Evolutionary conservation across 2,888 invertebrate genomes (phyloP), one percentile per base, ranked within the genome.

Genomic region (Pelosia muscerda): DNA sequence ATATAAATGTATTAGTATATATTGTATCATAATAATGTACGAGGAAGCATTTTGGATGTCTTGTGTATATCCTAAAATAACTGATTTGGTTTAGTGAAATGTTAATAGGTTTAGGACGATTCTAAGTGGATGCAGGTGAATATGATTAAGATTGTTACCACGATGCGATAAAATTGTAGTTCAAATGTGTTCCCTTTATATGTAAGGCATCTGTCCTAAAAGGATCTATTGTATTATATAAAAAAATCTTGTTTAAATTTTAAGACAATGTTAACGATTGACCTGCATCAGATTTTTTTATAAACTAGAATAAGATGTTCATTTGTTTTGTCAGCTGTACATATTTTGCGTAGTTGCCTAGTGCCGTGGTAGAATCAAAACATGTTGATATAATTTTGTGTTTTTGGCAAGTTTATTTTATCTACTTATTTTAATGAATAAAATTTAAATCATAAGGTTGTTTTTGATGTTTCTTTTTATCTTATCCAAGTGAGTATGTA

Each of bases 391-490:
- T 86, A 89, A 90, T 92, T 90, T 79, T 88, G 88, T 90, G 93
- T 93, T 63, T 90, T 90, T 88, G 89, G 92, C 91, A 91, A 92
- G 91, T 93, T 94, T 93, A 94, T 95, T 94, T 95, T 93, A 94
- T 93, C 92, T 93, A 94, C 93, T 94, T 94, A 94, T 94, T 94
- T 94, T 95, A 92, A 92, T 90, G 89, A 94, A 94, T 92, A 94
- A 94, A 94, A 90, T 84, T 90, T 92, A 90, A 90, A 91, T 91
- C 90, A 89, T 86, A 89, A 71, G 6, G 1, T 28, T 31, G 53
- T 63, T 63, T 31, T 54, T 62, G 22, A 1, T 62, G 3, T 49
- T 34, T 59, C 25, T 59, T 38, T 59, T 5, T 15, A 22, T 19
- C 28, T 2, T n/a, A 28, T 19, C 23, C 6, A 59, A 38, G 38